Base-by-base conservation (phyloP, 1,140 invertebrate species). In the Ostrea edulis region DNA sequence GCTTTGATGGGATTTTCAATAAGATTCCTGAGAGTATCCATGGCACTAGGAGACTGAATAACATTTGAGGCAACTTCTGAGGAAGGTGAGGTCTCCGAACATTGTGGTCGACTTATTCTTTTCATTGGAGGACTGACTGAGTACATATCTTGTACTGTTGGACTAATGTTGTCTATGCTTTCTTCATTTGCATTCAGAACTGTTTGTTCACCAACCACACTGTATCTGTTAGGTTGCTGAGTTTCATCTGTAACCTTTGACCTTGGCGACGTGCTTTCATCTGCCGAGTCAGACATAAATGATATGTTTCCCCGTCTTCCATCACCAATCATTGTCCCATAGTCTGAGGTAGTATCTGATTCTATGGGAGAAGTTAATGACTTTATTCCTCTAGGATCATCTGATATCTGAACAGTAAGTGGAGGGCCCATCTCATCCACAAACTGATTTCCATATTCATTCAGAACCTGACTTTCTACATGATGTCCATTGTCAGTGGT, bases 311-410 rank as follows among this genome's bases (percentile, higher is more conserved):
- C 90, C 77, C 87, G 87, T 58, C 91, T 88, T 29, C 90, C 88
- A 85, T 92, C 91, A 62, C 87, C 87, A 51, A 88, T 90, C 62
- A 92, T 91, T 65, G 91, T 92, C 22, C 91, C 91, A 88, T 92
- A 92, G 51, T 92, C 91, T 44, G 91, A 92, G 9, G 91, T 92
- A 82, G 86, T 87, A 77, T 92, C 90, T 62, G 90, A 91, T 65
- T 92, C 91, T 22, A 82, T 86, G 7, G 87, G 89, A 54, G 89
- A 89, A 14, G 68, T 53, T 20, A 88, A n/a, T 52, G 52, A 68
- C 22, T 88, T 68, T 22, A 53, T 20, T 52, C 44, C 54, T 12
- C 44, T 68, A 22, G 82, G 53, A 14, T 83, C 86, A 9, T 62
- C 54, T n/a, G 54, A 52, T 20, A 82, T 17, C 52, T 87, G 22